These are phyloP conservation scores for Poecilobothrus nobilitatus DNA, from an alignment of 2,888 invertebrate species.

Conservation along the genomic window DNA sequence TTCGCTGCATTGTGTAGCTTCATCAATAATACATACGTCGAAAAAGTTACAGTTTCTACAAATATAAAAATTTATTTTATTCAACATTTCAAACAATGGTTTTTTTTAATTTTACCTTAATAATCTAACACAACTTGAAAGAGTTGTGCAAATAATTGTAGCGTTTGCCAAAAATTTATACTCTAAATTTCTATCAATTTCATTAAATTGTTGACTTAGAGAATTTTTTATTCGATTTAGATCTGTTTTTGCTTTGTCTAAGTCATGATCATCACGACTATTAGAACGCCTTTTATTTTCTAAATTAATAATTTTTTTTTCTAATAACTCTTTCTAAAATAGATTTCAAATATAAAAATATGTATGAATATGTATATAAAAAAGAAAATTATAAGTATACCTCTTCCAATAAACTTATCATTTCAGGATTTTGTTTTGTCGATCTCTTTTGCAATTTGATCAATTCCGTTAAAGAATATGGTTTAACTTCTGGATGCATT, in stretches of 20 bases:
- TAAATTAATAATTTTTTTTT: neutral
- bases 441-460: constrained; percentile 20
- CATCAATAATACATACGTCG: constrained; percentile 71
- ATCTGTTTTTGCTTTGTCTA: constrained; percentile 31
- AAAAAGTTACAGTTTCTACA: constrained; percentile 32
- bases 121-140: constrained; percentile 50
- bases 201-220: constrained; percentile 26
- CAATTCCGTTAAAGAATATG: constrained; percentile 45
- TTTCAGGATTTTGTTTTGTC: neutral
- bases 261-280: constrained; percentile 24
- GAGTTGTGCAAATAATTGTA: constrained; percentile 62
- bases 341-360: neutral
- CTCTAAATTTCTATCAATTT: constrained; percentile 31
- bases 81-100: constrained; percentile 19
- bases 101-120: constrained; percentile 24
- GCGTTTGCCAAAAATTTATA: constrained; percentile 49
- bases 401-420: neutral
- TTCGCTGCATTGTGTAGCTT: constrained; percentile 81
- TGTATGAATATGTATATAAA: neutral
- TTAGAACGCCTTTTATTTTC: constrained; percentile 18
- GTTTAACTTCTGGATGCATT: constrained; percentile 50
- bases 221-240: constrained; percentile 26
- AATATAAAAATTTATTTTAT: constrained; percentile 17
- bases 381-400: neutral
- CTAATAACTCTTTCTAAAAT: neutral